A percentile compares a stretch with the other conserved stretches of the same genome.
These are phyloP conservation scores for Phragmatobia fuliginosa DNA, from an alignment of 2,888 invertebrate genomes.

Conservation along the genomic window DNA sequence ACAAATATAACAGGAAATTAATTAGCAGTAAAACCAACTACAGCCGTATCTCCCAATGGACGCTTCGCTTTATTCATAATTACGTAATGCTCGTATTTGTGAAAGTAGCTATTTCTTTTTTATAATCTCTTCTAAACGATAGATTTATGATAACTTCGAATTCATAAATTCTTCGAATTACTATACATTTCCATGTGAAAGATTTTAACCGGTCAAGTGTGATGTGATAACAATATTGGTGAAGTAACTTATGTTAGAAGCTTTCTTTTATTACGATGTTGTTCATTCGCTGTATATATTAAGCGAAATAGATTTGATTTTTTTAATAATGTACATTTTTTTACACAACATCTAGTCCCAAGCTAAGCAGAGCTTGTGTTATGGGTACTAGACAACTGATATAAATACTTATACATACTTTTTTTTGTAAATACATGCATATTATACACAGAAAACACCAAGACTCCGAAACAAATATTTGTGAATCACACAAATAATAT, in stretches of 20 bases:
- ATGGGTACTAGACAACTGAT: no score
- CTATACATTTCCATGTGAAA: neutral
- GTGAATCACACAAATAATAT: no score
- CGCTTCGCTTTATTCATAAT: neutral
- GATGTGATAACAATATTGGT: neutral
- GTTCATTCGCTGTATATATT: neutral
- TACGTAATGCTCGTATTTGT: neutral
- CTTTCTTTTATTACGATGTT: neutral
- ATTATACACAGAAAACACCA: no score
- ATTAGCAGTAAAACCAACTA: neutral
- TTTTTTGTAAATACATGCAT: no score
- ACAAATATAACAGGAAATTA: neutral
- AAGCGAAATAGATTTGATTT: neutral
- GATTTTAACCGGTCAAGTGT: neutral
- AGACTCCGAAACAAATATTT: no score
- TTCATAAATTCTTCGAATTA: neutral
- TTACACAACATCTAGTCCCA: no score
- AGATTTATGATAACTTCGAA: neutral
- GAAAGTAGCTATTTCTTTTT: conserved; percentile 1
- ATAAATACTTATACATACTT: no score
- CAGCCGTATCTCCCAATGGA: neutral
- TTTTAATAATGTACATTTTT: no score
- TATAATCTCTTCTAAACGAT: neutral
- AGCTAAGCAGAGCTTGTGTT: no score
- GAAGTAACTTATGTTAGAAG: neutral